Evolutionary conservation across 2,113 vertebrate genomes (phyloP).

Genomic region (Tringa solitaria): DNA sequence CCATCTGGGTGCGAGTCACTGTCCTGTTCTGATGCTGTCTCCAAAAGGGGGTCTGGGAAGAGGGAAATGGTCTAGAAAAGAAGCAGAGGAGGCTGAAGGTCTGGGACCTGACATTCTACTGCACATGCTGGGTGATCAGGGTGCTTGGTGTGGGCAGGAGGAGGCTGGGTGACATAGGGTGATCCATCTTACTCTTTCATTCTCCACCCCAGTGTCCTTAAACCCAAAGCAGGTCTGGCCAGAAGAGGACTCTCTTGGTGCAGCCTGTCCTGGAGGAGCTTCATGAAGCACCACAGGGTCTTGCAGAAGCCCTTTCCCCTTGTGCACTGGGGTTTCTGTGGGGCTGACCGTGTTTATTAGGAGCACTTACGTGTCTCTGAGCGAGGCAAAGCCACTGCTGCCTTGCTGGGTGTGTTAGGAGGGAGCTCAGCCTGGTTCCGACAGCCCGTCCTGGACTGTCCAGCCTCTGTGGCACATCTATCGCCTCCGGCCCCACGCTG

Average conservation of each 20-base stretch:
- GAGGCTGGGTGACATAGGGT: neutral
- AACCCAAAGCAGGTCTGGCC: neutral
- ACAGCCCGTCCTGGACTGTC: neutral
- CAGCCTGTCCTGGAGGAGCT: neutral
- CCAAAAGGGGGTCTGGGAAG: neutral
- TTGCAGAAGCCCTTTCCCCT: neutral
- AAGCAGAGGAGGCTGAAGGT: neutral
- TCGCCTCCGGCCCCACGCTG: neutral
- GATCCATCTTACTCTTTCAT: neutral
- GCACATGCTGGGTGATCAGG: rapidly evolving
- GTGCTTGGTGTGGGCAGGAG: neutral
- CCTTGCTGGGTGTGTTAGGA: neutral
- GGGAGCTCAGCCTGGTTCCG: neutral
- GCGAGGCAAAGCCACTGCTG: neutral
- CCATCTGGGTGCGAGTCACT: neutral
- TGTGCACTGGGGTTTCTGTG: neutral
- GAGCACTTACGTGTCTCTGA: rapidly evolving
- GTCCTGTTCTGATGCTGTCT: neutral
- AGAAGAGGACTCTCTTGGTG: neutral
- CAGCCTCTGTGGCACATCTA: neutral
- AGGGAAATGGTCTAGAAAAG: neutral
- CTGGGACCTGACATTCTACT: neutral
- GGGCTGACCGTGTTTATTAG: rapidly evolving
- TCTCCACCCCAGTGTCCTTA: neutral
- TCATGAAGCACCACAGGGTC: neutral